phyloP scores from a whole-genome alignment of 2,888 invertebrate species.

The Myopa tessellatipennis region DNA sequence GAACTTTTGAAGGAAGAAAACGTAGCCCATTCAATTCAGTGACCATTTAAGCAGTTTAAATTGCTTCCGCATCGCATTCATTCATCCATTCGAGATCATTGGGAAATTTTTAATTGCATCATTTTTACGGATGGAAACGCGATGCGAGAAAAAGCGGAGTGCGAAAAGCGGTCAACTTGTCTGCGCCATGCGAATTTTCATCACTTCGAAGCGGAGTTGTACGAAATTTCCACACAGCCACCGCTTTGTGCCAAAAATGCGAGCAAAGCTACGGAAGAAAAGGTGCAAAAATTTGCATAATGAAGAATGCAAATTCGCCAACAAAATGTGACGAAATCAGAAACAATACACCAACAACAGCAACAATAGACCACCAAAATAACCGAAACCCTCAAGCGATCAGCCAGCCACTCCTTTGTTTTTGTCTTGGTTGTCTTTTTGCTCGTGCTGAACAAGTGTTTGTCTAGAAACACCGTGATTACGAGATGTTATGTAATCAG shows the following conservation, averaged over 20 bases:
- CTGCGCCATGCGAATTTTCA: not conserved
- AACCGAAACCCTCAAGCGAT: not conserved
- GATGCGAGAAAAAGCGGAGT: not conserved
- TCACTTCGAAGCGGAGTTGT: not conserved
- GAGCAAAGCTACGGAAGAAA: not conserved
- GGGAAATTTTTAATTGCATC: not conserved
- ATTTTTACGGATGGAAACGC: not conserved
- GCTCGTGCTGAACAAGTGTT: too few species aligned
- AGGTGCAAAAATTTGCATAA: slow-evolving; percentile 18
- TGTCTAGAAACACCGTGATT: not conserved
- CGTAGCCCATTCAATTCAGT: too few species aligned
- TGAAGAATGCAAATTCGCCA: too few species aligned
- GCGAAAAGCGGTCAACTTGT: not conserved
- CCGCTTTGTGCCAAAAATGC: slow-evolving; percentile 28
- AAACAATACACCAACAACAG: not conserved
- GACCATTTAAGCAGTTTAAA: too few species aligned
- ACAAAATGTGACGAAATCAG: not conserved
- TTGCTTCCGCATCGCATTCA: too few species aligned
- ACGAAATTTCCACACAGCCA: slow-evolving; percentile 32
- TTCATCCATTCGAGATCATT: too few species aligned
- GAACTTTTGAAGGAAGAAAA: too few species aligned
- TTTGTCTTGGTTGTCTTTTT: too few species aligned
- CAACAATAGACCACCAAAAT: not conserved
- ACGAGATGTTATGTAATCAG: not conserved
- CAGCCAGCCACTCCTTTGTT: not conserved